Conservation (phyloP, 2,113 vertebrate genomes). For the Nesoenas mayeri region DNA sequence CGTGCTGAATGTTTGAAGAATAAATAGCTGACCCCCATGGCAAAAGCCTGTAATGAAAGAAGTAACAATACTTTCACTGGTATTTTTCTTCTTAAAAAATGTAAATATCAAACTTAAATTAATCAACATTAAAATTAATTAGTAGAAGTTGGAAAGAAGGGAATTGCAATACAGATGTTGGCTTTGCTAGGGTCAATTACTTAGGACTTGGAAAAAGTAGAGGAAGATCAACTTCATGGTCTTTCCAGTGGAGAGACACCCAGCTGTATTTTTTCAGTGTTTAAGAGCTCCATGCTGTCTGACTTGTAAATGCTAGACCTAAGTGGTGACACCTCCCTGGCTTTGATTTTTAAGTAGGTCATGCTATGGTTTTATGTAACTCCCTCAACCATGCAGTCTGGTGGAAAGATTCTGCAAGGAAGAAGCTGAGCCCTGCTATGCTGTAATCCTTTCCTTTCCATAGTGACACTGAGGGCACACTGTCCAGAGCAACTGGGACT, state of each 20-base stretch:
- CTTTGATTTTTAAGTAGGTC: not conserved
- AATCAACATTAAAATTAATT: not conserved
- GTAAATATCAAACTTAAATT: not conserved
- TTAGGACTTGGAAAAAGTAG: not conserved
- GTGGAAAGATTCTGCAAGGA: not conserved
- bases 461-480: not conserved
- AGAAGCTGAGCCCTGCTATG: not conserved
- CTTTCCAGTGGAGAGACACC: not conserved
- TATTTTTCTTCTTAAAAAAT: not conserved
- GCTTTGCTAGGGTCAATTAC: not conserved
- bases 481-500: not conserved
- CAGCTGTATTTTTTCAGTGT: not conserved
- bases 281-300: not conserved
- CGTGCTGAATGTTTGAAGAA: not conserved
- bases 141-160: not conserved
- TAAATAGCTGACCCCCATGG: not conserved
- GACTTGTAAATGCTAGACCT: not conserved
- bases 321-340: not conserved
- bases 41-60: not conserved
- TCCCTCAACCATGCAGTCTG: not conserved
- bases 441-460: not conserved
- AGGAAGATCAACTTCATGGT: not conserved
- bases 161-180: not conserved
- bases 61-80: not conserved
- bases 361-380: not conserved